These are phyloP conservation scores for Sciurus carolinensis DNA, from an alignment of 2,797 vertebrate genomes.

Conservation along the genomic window DNA sequence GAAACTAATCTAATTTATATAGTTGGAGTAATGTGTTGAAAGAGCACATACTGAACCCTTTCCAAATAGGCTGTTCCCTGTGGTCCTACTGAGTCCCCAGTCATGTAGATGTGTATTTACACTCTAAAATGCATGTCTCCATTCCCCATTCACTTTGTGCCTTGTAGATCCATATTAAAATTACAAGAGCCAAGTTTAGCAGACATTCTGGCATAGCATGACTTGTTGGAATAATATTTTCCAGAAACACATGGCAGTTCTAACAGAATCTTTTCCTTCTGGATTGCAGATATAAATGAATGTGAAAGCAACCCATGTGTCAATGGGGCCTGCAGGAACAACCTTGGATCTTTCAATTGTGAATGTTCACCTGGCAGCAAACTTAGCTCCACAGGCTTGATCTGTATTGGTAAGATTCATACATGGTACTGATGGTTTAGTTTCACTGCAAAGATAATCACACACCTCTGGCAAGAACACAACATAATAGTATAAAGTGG, in stretches of 20 bases:
- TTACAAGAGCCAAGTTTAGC: slow-evolving; percentile 79
- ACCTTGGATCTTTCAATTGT: slow-evolving; percentile 97
- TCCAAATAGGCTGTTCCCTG: background rate
- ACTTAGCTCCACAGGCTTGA: slow-evolving; percentile 96
- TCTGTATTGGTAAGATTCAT: slow-evolving; percentile 95
- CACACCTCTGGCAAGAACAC: background rate
- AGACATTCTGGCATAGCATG: slow-evolving; percentile 79
- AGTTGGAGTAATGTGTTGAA: background rate
- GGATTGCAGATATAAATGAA: slow-evolving; percentile 95
- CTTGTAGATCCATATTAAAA: slow-evolving; percentile 75
- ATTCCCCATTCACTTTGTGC: slow-evolving; percentile 68
- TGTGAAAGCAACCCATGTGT: slow-evolving; percentile 97
- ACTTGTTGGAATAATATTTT: slow-evolving; percentile 82
- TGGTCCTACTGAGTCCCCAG: background rate
- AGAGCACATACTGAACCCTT: background rate
- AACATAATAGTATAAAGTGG: background rate
- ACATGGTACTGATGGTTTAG: background rate
- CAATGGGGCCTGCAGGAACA: slow-evolving; percentile 96
- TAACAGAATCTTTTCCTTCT: slow-evolving; percentile 83
- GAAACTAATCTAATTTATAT: background rate
- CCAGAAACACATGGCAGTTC: slow-evolving; percentile 79
- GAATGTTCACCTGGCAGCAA: slow-evolving; percentile 98
- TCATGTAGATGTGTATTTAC: background rate
- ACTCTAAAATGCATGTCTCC: background rate
- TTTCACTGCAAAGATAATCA: background rate